Evolutionary conservation across 1,140 invertebrate species (phyloP), one percentile per base, ranked within the genome.

Genomic region (Palaemon carinicauda): DNA sequence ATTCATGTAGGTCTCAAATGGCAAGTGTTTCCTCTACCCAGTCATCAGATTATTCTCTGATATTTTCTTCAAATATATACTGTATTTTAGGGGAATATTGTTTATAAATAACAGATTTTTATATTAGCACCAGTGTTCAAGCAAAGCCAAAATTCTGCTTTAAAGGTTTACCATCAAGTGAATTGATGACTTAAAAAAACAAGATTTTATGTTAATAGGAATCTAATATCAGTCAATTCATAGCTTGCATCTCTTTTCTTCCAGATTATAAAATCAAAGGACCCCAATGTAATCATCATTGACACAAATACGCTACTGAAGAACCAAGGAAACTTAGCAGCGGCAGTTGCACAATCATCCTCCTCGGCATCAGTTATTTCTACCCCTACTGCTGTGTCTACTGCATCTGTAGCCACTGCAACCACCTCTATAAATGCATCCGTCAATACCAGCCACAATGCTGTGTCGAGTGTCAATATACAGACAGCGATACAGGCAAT

Each of bases 271-370:
- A 87, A 82, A 29, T 41, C 80, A 24, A 84, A 85, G 41, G 83
- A 86, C 79, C 88, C 86, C 14, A 89, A 89, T 77, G 88, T 89
- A n/a, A 89, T 89, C 15, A 88, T 89, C 54, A 89, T 89, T 14
- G 88, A 89, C 82, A 89, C 88, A 15, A 89, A 89, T 80, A 89
- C 88, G 0, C 51, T 89, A 50, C 82, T 89, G 21, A 84, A 88
- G 78, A 87, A 87, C 71, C 88, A 89, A n/a, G 86, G 88, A 27
- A 88, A 85, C 50, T 65, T 89, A 1, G 79, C 88, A 19, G 88
- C 88, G 15, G 88, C 83, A 7, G 88, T 89, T 3, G 88, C 88
- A 9, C 79, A 81, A 56, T 82, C 85, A 53, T 56, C n/a, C 24
- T 50, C 50, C 29, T 50, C 19, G 27, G 65, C 41, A 27, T 41